Base-by-base conservation (phyloP, 2,888 invertebrate genomes). In the Pyrochroa serraticornis region DNA sequence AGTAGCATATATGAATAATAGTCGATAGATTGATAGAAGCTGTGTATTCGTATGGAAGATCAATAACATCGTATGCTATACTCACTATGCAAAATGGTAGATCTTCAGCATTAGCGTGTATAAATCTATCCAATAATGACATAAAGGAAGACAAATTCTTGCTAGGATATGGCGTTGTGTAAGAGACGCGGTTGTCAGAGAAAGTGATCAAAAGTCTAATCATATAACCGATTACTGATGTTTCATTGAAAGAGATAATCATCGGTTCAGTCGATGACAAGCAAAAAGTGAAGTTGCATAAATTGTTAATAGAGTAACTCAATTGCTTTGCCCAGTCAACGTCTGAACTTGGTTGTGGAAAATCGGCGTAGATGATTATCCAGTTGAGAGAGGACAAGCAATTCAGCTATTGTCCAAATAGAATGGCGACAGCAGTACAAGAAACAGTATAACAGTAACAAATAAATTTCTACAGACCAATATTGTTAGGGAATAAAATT, bases 181-280 rank as follows among this genome's bases (percentile, higher is more conserved):
- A 36, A 44, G 39, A 42, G 56, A 38, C 5, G 12, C 34, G 37
- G 12, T 32, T 43, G 7, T 33, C 33, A 6, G 9, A 35, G 33
- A 47, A 48, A 9, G 7, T 14, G 7, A 10, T 43, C 33, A 41
- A 1, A 12, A 7, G 5, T 10, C 13, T 42, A 6, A 37, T 14
- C 35, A n/a, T n/a, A n/a, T n/a, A n/a, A n/a, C n/a, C n/a, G n/a
- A n/a, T n/a, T n/a, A n/a, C n/a, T n/a, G n/a, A n/a, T n/a, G n/a
- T 64, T 51, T 48, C 60, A n/a, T 6, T 5, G 7, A 48, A 60
- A 1, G 46, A 62, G 8, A 60, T 65, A 22, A 22, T 33, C 30
- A 32, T 53, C 3, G 61, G 63, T 5, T 43, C 43, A 13, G 39
- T 65, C 8, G 41, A 63, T 65, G 60, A 69, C 60, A 69, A 71